Base-by-base conservation (phyloP, 2,888 invertebrate species). In the Drosophila kokeensis region DNA sequence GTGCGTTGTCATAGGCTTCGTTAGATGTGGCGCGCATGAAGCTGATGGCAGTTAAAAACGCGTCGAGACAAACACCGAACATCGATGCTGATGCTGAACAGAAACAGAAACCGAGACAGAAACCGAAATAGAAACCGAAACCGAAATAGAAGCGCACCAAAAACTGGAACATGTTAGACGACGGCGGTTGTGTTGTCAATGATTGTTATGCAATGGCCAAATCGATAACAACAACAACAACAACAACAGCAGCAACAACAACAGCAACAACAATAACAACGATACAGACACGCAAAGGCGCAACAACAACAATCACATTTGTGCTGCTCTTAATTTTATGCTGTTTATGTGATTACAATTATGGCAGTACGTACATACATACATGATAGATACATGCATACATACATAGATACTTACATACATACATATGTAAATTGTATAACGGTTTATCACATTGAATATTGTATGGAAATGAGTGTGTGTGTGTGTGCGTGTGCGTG, bases 321-420 rank as follows among this genome's bases (percentile, higher is more conserved):
- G 68, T 90, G 55, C 27, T 90, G 80, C 73, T 87, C n/a, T 79
- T 88, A 83, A 87, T 90, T 70, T 73, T 88, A 72, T 90, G 87
- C 74, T 90, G 87, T 70, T 81, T 90, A 73, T 88, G 90, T 82
- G 90, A 83, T 79, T 83, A 80, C 79, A 88, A 90, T 73, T 83
- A 90, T 81, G 88, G 83, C 69, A 90, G 88, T 88, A 89, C 62
- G 87, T 82, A 79, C 61, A 69, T 67, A 30, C n/a, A n/a, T 48
- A 48, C 36, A 30, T 7, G 13, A 52, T 27, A 48, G 15, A 48
- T n/a, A 40, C 7, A 49, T 11, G 2, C 52, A 52, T 15, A 53
- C 10, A 32, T 21, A 5, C 15, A 21, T 89, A 89, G 58, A 89
- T 81, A 72, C 58, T n/a, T n/a, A n/a, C n/a, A 53, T 54, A 13